A percentile compares a stretch with the other conserved stretches of the same genome.
phyloP scores from a whole-genome alignment of 2,113 vertebrate species.

The Pseudorhombus dupliciocellatus region DNA sequence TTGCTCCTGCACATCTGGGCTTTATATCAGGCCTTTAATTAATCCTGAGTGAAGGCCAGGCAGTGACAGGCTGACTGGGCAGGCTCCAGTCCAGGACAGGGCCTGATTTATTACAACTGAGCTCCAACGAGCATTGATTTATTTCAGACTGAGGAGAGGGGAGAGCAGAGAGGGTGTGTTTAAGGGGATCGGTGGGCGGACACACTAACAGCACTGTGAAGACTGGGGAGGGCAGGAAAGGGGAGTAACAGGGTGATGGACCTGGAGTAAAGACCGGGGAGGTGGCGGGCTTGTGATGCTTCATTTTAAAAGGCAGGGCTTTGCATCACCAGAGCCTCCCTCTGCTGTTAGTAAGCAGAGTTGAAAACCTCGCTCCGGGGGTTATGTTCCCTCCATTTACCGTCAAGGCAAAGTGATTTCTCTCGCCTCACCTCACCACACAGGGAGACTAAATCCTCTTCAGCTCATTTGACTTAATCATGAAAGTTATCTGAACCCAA shows the following conservation, averaged over 20 bases:
- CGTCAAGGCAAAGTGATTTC: conserved; percentile 75
- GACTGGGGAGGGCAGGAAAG: conserved; percentile 53
- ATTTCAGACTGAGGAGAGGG: conserved; percentile 87
- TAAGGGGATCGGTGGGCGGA: conserved; percentile 72
- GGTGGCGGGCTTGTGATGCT: conserved; percentile 15
- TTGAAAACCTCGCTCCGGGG: conserved; percentile 57
- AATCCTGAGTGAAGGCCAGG: conserved; percentile 99
- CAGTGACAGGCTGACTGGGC: conserved; percentile 98
- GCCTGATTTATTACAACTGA: conserved; percentile 98
- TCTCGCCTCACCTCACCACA: conserved; percentile 79
- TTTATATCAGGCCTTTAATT: conserved; percentile 99
- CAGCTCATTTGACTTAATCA: conserved; percentile 82
- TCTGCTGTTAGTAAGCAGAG: conserved; percentile 28
- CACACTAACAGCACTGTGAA: conserved; percentile 89
- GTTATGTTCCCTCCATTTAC: conserved; percentile 70
- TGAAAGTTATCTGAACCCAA: conserved; percentile 82
- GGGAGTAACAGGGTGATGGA: conserved; percentile 37
- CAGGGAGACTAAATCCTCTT: conserved; percentile 80
- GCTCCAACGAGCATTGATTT: conserved; percentile 98
- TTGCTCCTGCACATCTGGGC: conserved; percentile 98
- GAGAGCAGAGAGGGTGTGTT: conserved; percentile 68
- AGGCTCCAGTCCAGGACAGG: conserved; percentile 97
- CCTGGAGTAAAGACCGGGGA: conserved; percentile 14
- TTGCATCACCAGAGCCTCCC: neutral
- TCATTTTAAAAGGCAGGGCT: conserved; percentile 20